phyloP scores from a whole-genome alignment of 2,113 vertebrate species.

The Eolophus roseicapilla region DNA sequence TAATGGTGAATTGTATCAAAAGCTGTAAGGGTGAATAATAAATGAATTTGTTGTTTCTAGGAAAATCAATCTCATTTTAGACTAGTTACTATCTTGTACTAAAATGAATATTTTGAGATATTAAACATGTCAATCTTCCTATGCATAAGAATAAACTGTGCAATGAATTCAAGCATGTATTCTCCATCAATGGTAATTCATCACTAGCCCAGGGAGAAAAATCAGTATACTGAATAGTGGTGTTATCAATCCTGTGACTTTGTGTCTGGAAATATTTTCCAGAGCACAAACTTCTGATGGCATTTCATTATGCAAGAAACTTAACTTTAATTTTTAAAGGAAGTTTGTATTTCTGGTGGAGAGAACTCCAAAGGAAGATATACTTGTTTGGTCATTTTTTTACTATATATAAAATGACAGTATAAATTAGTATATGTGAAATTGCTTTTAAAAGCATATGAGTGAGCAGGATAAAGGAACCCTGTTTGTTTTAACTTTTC shows the following conservation, averaged over 20 bases:
- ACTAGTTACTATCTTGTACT: neutral
- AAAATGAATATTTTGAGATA: neutral
- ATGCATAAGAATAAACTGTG: neutral
- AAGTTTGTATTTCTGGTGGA: neutral
- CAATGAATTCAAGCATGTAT: neutral
- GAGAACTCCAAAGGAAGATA: neutral
- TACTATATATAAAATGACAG: neutral
- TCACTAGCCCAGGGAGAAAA: neutral
- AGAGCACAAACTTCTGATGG: neutral
- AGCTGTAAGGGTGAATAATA: neutral
- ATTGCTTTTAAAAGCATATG: neutral
- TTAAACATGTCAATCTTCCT: neutral
- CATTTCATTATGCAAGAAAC: neutral
- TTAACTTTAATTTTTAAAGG: neutral
- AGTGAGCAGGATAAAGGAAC: neutral
- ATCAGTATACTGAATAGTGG: neutral
- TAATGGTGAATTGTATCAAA: neutral
- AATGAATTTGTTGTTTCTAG: neutral
- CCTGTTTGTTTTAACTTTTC: neutral
- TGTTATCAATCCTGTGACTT: neutral
- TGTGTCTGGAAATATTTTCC: neutral
- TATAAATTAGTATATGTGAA: neutral
- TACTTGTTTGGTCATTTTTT: neutral
- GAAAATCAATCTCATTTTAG: neutral
- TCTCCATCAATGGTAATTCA: neutral